Base-by-base conservation (phyloP, 2,113 vertebrate genomes). In the Hypanus sabinus region DNA sequence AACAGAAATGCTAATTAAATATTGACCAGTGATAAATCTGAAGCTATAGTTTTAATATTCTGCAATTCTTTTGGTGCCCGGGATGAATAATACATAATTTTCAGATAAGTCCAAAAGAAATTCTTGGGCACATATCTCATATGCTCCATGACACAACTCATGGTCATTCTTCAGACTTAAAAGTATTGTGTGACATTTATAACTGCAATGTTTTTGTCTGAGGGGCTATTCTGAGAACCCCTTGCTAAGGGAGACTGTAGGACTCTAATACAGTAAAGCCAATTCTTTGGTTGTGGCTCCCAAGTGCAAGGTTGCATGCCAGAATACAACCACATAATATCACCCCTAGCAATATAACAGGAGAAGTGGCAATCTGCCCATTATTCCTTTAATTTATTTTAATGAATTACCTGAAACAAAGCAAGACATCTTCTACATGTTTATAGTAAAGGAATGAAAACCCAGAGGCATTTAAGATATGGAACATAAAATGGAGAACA, bases 401-500 rank as follows among this genome's bases (percentile, higher is more conserved):
- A 90, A 90, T 90, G 85, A 90, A 90, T 90, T 90, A 90, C 85
- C 85, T 90, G 85, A 90, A 90, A 90, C 85, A 90, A 90, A 90
- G 85, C 85, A 90, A 90, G 85, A 90, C 85, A 90, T 90, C 83
- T 60, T 87, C 85, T 90, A 65, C 85, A 90, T 90, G 60, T 60
- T 90, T 90, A 90, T n/a, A 65, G 85, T 90, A 68, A 90, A 90
- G 85, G 85, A 90, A 90, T 90, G 85, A 90, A 60, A 90, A 90
- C 85, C 60, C 85, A 90, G 85, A 90, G 85, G 85, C 85, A 65
- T 65, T 90, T 90, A 90, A 90, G 85, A 68, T 68, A 90, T 90
- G 85, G 62, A 90, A 90, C 60, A 90, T 62, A 90, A 90, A 90
- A 90, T 90, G 85, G 85, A 90, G 60, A 60, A 90, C 85, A 90